Base-by-base conservation (phyloP, 1,140 invertebrate species). In the Manduca sexta region DNA sequence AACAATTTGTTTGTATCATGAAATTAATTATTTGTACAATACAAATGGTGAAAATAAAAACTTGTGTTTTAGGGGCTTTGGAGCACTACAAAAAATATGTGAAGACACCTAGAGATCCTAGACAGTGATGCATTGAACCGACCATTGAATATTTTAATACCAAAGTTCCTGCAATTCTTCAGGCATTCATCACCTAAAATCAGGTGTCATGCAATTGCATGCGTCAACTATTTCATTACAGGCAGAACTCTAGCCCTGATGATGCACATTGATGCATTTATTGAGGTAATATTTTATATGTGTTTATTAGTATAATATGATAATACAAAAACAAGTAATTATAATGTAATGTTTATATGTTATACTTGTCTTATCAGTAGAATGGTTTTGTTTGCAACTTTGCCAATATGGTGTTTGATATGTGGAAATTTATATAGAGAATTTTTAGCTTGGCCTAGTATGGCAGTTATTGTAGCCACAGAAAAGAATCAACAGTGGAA, bases 81-180 rank as follows among this genome's bases (percentile, higher is more conserved):
- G 98, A 66, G 97, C 98, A 3, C 80, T 99, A 45, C 97, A 99
- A 79, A 99, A 99, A 86, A 99, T 99, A 17, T 99, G 98, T 88
- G 98, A 99, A 89, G 98, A 99, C 86, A 98, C 96, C 13, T 96
- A 0, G 98, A 99, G 69, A 87, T 94, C 47, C 85, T 99, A 39
- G 97, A 98, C 76, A 94, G 92, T 53, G 97, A 99, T 82, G 92
- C 92, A 17, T 84, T 95, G n/a, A 95, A 96, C 77, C 88, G 95
- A 61, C 98, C 98, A 2, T 85, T 99, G 3, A 97, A 99, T 87
- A 89, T 98, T 66, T 89, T 99, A 47, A 98, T 99, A 69, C 97
- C 98, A 14, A 99, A 99, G 87, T 98, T 99, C 79, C 88, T 99
- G 61, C 94, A 98, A 80, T 99, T 99, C 88, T 99, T 99, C 83